phyloP scores from a whole-genome alignment of 2,888 invertebrate species.

The Aelia acuminata region DNA sequence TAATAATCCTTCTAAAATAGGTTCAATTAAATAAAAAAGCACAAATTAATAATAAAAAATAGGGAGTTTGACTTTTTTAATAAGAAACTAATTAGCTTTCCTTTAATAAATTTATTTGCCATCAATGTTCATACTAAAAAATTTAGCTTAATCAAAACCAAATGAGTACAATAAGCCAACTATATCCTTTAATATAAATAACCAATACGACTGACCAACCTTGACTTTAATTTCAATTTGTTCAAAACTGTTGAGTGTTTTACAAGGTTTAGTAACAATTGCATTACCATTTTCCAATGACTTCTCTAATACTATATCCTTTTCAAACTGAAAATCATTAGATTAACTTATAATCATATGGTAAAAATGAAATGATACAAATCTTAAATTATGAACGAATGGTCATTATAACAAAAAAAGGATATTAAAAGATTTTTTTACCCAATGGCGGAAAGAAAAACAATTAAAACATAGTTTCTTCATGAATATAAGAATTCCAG shows the following conservation, averaged over 20 bases:
- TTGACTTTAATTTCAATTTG: neutral
- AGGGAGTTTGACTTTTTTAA: neutral
- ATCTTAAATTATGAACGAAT: neutral
- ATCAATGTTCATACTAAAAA: no score
- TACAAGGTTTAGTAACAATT: neutral
- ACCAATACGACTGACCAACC: neutral
- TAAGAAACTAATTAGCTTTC: neutral
- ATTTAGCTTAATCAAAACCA: no score
- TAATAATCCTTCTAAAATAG: no score
- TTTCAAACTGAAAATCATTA: conserved; percentile 16
- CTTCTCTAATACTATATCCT: neutral
- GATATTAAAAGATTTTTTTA: neutral
- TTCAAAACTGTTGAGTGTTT: neutral
- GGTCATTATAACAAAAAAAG: neutral
- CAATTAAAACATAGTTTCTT: conserved; percentile 10
- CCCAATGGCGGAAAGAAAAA: neutral
- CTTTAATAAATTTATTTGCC: no score
- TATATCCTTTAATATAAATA: neutral
- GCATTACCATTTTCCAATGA: neutral
- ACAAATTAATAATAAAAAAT: no score
- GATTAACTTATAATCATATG: conserved; percentile 2
- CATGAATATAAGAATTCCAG: neutral
- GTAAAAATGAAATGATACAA: neutral
- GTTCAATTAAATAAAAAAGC: no score
- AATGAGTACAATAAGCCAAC: no score